A percentile compares a stretch with the other conserved stretches of the same genome.
These are phyloP conservation scores for Pseudotriccus pelzelni DNA, from an alignment of 2,797 vertebrate genomes.

Conservation along the genomic window DNA sequence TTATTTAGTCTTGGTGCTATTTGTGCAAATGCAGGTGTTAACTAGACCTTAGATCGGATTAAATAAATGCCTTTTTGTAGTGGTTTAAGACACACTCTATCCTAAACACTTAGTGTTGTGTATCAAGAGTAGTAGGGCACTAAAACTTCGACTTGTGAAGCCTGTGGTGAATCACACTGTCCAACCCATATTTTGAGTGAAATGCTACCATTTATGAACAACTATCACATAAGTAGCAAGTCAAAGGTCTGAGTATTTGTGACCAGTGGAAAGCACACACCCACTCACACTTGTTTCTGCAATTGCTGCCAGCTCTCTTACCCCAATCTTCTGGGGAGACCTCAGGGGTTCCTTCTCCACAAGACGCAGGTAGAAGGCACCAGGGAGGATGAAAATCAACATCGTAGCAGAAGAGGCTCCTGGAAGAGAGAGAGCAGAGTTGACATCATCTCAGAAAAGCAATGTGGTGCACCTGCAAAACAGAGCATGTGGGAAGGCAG, in stretches of 20 bases:
- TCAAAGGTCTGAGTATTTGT: background rate
- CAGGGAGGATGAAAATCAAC: conserved; percentile 96
- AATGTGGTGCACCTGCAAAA: background rate
- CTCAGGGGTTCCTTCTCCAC: conserved; percentile 87
- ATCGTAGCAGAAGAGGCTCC: conserved; percentile 95
- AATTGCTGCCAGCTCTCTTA: conserved; percentile 69
- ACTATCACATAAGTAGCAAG: background rate
- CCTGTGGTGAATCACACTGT: background rate
- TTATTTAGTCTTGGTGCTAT: background rate
- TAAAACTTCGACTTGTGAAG: background rate
- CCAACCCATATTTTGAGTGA: background rate
- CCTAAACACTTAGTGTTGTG: background rate
- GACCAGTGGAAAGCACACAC: background rate
- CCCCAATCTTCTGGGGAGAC: conserved; percentile 93
- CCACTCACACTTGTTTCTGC: background rate
- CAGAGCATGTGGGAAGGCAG: background rate
- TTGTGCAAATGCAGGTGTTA: background rate
- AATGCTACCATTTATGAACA: background rate
- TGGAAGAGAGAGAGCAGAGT: conserved; percentile 57
- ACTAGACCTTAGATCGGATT: background rate
- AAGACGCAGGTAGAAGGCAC: conserved; percentile 92
- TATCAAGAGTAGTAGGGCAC: background rate
- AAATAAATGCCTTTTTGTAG: background rate
- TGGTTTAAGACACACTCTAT: background rate
- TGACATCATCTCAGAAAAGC: background rate